phyloP scores from a whole-genome alignment of 1,140 invertebrate genomes.

The Bombus pascuorum region DNA sequence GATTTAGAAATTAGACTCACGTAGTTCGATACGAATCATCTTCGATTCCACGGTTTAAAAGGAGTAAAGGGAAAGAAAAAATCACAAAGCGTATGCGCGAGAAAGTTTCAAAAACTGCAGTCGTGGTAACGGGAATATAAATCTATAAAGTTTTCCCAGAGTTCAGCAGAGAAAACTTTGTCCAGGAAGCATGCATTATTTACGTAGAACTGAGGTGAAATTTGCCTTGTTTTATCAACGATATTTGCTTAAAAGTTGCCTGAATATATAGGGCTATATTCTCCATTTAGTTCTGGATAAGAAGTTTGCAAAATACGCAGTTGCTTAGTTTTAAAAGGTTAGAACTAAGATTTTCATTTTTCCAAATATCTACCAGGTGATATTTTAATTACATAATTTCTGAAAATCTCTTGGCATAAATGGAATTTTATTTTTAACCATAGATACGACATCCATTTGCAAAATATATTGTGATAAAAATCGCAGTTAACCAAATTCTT shows the following conservation, averaged over 20 bases:
- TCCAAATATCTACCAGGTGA: not conserved
- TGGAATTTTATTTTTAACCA: too few relatives aligned
- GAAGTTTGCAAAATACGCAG: not conserved
- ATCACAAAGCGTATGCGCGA: too few relatives aligned
- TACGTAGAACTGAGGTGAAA: conserved; percentile 7
- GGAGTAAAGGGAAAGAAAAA: not conserved
- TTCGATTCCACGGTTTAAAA: not conserved
- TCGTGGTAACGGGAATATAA: conserved; percentile 19
- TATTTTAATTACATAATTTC: not conserved
- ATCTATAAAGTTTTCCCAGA: conserved; percentile 4
- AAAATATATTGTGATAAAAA: not conserved
- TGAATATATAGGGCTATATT: not conserved
- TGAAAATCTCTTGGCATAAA: too few relatives aligned
- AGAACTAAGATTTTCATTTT: not conserved
- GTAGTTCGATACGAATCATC: too few relatives aligned
- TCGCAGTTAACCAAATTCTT: too few relatives aligned
- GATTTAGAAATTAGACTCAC: too few relatives aligned
- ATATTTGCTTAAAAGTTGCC: not conserved
- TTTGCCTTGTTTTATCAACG: conserved; percentile 10
- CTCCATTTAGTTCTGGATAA: not conserved
- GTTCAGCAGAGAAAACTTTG: conserved; percentile 2
- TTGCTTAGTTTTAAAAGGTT: not conserved
- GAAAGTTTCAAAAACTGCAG: not conserved
- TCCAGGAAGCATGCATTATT: conserved; percentile 29
- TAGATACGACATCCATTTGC: not conserved